These are phyloP conservation scores for Trididemnum nubilum DNA, from an alignment of 23 tunicate species.

Conservation along the genomic window DNA sequence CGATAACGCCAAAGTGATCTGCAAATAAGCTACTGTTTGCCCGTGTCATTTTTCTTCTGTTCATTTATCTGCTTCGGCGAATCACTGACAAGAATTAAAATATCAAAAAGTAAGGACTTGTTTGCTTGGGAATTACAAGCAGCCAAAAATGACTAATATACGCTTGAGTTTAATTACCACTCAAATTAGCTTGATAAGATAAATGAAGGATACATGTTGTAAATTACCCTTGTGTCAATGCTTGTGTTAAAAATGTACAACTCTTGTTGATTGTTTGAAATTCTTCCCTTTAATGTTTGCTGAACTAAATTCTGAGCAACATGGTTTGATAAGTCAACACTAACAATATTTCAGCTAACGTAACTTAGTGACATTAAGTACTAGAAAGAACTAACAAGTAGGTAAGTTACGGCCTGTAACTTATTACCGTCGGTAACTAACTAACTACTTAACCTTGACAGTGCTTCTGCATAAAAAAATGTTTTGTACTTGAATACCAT, in stretches of 20 bases:
- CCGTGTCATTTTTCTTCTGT: conserved; percentile 47
- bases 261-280: neutral
- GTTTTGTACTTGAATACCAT: too few relatives aligned
- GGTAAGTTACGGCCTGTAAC: too few relatives aligned
- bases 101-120: conserved; percentile 21
- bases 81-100: conserved; percentile 1
- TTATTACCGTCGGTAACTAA: too few relatives aligned
- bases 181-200: conserved; percentile 47
- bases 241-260: neutral
- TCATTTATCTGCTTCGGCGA: conserved; percentile 29
- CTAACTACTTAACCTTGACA: too few relatives aligned
- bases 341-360: too few relatives aligned
- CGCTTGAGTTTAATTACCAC: conserved; percentile 25
- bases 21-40: conserved; percentile 34
- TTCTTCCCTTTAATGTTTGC: neutral
- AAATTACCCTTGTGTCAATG: conserved; percentile 3
- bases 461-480: too few relatives aligned
- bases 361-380: too few relatives aligned
- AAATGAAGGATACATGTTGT: conserved; percentile 33
- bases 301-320: neutral
- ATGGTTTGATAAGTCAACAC: too few relatives aligned
- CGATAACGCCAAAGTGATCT: conserved; percentile 41
- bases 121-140: neutral
- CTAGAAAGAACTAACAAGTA: too few relatives aligned
- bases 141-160: conserved; percentile 6